Conservation (phyloP, 2,888 invertebrate genomes). For the Cyclophora albipunctata region DNA sequence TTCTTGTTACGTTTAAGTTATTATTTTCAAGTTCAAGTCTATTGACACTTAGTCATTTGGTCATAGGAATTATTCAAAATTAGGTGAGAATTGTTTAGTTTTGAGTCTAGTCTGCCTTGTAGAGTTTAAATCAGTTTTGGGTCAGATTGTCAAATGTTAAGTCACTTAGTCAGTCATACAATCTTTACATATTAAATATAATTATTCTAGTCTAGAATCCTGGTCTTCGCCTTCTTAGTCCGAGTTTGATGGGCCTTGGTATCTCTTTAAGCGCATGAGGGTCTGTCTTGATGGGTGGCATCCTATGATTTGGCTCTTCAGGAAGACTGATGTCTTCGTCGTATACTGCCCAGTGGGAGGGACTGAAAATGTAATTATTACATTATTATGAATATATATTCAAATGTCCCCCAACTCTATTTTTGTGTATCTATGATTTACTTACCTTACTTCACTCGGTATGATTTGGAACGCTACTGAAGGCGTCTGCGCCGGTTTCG, state of each 20-base stretch:
- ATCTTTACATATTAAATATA: no score
- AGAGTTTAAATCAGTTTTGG: no score
- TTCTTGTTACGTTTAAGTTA: no score
- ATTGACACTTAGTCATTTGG: no score
- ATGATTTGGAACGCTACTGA: slow-evolving; percentile 66
- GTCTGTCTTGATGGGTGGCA: slow-evolving; percentile 53
- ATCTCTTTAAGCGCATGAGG: slow-evolving; percentile 60
- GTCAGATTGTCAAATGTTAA: no score
- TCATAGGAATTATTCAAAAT: no score
- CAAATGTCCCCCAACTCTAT: no score
- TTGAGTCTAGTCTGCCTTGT: no score
- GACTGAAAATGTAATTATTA: slow-evolving; percentile 36
- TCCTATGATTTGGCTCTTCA: slow-evolving; percentile 40
- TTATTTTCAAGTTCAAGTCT: no score
- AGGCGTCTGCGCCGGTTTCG: slow-evolving; percentile 51
- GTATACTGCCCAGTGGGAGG: slow-evolving; percentile 64
- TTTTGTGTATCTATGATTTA: background rate
- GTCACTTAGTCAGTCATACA: no score
- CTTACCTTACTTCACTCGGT: slow-evolving; percentile 69
- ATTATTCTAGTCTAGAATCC: slow-evolving; percentile 11
- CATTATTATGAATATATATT: no score
- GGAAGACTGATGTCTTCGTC: slow-evolving; percentile 55
- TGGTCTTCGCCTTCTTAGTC: slow-evolving; percentile 40
- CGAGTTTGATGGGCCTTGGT: slow-evolving; percentile 53
- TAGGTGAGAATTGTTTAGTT: no score